Evolutionary conservation across 2,797 vertebrate species (phyloP).

Genomic region (Falco naumanni): DNA sequence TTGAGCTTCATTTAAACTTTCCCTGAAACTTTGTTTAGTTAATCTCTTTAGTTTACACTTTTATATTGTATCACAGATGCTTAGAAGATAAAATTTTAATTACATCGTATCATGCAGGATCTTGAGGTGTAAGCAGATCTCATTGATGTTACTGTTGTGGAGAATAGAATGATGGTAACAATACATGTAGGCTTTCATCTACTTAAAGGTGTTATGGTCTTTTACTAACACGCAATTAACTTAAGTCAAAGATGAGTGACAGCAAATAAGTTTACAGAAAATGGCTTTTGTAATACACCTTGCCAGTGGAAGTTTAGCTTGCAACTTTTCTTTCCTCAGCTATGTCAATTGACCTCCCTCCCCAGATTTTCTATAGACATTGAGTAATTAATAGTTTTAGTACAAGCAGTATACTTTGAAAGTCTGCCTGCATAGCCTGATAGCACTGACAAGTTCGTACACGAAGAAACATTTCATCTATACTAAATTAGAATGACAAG

Average conservation of each 20-base stretch:
- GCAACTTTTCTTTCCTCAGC: not conserved
- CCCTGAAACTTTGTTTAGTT: not conserved
- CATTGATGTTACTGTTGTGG: not conserved
- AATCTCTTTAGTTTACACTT: not conserved
- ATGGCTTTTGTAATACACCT: not conserved
- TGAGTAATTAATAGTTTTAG: not conserved
- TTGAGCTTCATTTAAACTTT: not conserved
- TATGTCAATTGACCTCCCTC: not conserved
- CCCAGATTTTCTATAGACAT: rapidly evolving
- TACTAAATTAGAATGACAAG: not conserved
- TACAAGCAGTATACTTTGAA: not conserved
- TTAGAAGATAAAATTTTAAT: not conserved
- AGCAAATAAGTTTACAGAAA: not conserved
- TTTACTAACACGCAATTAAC: not conserved
- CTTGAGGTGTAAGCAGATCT: not conserved
- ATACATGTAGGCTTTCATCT: not conserved
- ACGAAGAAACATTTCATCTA: not conserved
- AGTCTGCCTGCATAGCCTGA: not conserved
- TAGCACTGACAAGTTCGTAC: not conserved
- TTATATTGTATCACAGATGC: not conserved
- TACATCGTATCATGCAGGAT: not conserved
- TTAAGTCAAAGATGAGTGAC: not conserved
- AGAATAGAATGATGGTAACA: not conserved
- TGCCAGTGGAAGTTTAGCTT: not conserved
- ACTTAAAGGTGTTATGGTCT: not conserved